These are phyloP conservation scores for Horisme vitalbata DNA, from an alignment of 2,888 invertebrate species.

Conservation along the genomic window DNA sequence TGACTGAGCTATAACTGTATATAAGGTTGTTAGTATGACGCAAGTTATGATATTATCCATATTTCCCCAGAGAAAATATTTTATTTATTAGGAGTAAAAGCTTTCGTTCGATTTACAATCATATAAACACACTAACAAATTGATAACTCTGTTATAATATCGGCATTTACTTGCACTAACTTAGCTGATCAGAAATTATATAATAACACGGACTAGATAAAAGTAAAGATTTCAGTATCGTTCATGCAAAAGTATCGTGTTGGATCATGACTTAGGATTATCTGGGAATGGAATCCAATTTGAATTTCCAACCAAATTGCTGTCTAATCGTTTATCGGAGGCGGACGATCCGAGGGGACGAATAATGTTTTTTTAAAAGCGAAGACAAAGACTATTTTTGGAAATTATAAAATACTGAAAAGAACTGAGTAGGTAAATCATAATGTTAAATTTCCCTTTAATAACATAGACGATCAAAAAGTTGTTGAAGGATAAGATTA, in stretches of 20 bases:
- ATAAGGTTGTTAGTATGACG: conserved; percentile 16
- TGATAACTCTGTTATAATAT: too few relatives aligned
- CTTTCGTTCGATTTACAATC: conserved; percentile 1
- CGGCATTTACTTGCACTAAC: too few relatives aligned
- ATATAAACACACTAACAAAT: not conserved
- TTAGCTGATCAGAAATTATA: too few relatives aligned
- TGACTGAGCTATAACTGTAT: conserved; percentile 13
- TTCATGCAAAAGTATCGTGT: conserved; percentile 26
- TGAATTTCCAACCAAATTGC: conserved; percentile 45
- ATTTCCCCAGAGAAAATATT: conserved; percentile 20
- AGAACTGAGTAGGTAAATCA: too few relatives aligned
- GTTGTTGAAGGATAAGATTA: too few relatives aligned
- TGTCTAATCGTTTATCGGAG: conserved; percentile 45
- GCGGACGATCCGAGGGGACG: conserved; percentile 33
- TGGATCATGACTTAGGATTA: conserved; percentile 36
- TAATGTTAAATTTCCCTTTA: too few relatives aligned
- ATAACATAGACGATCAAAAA: too few relatives aligned
- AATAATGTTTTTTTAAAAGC: too few relatives aligned
- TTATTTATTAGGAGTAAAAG: conserved; percentile 8
- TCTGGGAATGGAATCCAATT: conserved; percentile 43
- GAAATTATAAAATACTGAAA: too few relatives aligned
- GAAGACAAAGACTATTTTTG: too few relatives aligned
- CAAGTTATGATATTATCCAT: conserved; percentile 9
- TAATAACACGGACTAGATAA: too few relatives aligned
- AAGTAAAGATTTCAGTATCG: conserved; percentile 22